Conservation (phyloP, 1,140 invertebrate genomes). For the Rhyacophila brunnea region DNA sequence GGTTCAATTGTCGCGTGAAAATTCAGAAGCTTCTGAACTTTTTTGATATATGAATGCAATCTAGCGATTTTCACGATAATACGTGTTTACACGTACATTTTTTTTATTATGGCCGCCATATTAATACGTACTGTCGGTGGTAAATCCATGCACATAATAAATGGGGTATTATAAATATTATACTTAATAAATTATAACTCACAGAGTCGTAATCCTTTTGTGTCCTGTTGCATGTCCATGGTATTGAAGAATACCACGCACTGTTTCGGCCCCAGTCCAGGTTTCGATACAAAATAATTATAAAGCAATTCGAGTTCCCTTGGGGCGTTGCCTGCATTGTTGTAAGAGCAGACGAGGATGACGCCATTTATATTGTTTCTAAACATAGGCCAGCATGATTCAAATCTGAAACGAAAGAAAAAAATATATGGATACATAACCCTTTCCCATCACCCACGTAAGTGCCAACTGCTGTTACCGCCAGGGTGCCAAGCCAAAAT, state of each 20-base stretch:
- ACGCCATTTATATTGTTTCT: slow-evolving; percentile 68
- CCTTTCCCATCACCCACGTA: too few species aligned
- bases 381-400: slow-evolving; percentile 76
- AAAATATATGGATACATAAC: too few species aligned
- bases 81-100: too few species aligned
- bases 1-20: too few species aligned
- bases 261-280: slow-evolving; percentile 55
- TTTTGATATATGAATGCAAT: too few species aligned
- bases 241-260: slow-evolving; percentile 61
- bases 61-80: too few species aligned
- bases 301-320: slow-evolving; percentile 71
- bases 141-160: too few species aligned
- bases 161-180: background rate
- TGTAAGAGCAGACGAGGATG: slow-evolving; percentile 66
- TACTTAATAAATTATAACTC: slow-evolving; percentile 30
- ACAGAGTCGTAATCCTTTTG: slow-evolving; percentile 47
- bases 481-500: too few species aligned
- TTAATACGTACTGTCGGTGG: too few species aligned
- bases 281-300: slow-evolving; percentile 69
- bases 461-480: too few species aligned
- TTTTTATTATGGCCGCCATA: too few species aligned
- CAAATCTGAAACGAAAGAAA: slow-evolving; percentile 69
- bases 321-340: slow-evolving; percentile 57
- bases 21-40: too few species aligned
- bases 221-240: slow-evolving; percentile 48